phyloP scores from a whole-genome alignment of 2,113 vertebrate genomes.

The Nestor notabilis region DNA sequence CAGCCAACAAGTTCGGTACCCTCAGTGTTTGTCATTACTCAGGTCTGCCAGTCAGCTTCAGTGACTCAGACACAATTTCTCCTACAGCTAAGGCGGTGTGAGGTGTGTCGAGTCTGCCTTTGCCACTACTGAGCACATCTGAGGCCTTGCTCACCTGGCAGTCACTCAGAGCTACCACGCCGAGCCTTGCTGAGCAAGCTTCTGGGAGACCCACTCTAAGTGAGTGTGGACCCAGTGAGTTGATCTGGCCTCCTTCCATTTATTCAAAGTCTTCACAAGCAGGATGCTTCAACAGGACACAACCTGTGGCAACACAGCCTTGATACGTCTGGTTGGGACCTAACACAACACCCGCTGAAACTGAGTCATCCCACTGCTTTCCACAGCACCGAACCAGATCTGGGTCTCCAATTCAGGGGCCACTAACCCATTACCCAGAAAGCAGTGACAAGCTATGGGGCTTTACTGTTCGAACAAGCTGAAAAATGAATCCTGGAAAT shows the following conservation, averaged over 20 bases:
- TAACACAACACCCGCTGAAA: not conserved
- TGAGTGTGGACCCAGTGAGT: not conserved
- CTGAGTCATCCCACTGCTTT: not conserved
- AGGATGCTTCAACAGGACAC: not conserved
- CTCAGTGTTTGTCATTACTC: not conserved
- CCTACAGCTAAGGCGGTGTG: not conserved
- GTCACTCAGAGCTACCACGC: not conserved
- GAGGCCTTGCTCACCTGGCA: slow-evolving; percentile 13
- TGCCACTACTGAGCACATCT: not conserved
- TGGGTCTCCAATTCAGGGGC: not conserved
- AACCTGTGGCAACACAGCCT: not conserved
- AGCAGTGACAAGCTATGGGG: not conserved
- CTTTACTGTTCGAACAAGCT: not conserved
- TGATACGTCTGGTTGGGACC: not conserved
- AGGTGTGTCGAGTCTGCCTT: not conserved
- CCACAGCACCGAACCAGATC: not conserved
- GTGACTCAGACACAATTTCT: slow-evolving; percentile 10
- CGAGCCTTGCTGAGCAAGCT: not conserved
- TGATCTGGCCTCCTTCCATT: not conserved
- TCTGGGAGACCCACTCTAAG: not conserved
- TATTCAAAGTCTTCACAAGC: not conserved
- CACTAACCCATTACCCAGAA: not conserved
- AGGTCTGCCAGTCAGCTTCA: not conserved
- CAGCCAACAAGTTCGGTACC: not conserved
- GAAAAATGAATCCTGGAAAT: not conserved